These are phyloP conservation scores for Torymus auratus DNA, from an alignment of 2,888 invertebrate species.

Conservation along the genomic window DNA sequence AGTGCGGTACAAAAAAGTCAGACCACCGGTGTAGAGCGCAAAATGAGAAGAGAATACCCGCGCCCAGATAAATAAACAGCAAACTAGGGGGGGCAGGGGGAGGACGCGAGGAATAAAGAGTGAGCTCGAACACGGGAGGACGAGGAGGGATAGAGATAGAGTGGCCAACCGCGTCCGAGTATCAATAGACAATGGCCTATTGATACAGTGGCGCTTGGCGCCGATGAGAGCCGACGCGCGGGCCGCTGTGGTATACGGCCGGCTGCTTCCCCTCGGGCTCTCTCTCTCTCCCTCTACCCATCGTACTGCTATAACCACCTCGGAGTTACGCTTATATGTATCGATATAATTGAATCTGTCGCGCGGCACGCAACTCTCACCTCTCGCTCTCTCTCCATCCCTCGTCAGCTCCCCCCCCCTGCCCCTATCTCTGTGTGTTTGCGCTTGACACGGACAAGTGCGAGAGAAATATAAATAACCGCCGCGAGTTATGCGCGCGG, in stretches of 20 bases:
- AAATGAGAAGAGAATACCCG: not conserved
- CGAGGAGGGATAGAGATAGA: slow-evolving; percentile 10
- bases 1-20: slow-evolving; percentile 9
- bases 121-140: not conserved
- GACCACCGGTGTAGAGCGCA: not conserved
- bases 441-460: slow-evolving; percentile 24
- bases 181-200: slow-evolving; percentile 52
- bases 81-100: not conserved
- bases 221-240: slow-evolving; percentile 45
- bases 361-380: not conserved
- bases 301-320: not conserved
- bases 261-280: slow-evolving; percentile 7
- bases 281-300: too few relatives aligned
- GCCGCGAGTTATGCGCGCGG: slow-evolving; percentile 19
- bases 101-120: not conserved
- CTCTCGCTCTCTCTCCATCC: not conserved
- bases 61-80: slow-evolving; percentile 35
- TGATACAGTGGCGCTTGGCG: slow-evolving; percentile 37
- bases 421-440: not conserved
- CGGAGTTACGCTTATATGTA: slow-evolving; percentile 25
- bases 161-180: slow-evolving; percentile 35
- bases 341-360: slow-evolving; percentile 53
- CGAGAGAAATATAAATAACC: slow-evolving; percentile 45
- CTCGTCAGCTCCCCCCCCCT: not conserved
- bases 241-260: not conserved